Percentiles rank a stretch among this genome's conserved stretches.
Evolutionary conservation across 2,888 invertebrate genomes (phyloP).

Genomic region (Acanthacorydalis orientalis): DNA sequence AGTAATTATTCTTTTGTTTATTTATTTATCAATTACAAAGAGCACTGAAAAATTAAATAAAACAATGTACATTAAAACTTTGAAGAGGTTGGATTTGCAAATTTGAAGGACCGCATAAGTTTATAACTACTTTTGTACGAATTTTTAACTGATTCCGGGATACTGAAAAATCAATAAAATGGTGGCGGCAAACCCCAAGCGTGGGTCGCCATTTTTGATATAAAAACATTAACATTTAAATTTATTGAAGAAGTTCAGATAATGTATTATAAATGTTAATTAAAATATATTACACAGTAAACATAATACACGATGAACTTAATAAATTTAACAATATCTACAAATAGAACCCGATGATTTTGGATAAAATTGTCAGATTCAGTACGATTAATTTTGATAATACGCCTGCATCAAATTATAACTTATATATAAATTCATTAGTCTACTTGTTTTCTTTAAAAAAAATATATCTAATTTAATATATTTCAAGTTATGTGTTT

Average conservation of each 20-base stretch:
- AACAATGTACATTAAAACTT: too few relatives aligned
- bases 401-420: background rate
- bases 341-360: background rate
- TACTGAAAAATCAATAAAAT: slow-evolving; percentile 14
- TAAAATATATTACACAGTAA: too few relatives aligned
- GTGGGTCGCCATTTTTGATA: slow-evolving; percentile 12
- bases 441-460: background rate
- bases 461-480: background rate
- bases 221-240: background rate
- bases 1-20: too few relatives aligned
- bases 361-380: background rate
- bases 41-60: too few relatives aligned
- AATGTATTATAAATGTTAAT: too few relatives aligned
- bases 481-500: background rate
- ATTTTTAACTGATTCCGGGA: background rate
- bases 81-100: too few relatives aligned
- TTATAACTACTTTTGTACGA: too few relatives aligned
- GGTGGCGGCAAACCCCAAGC: slow-evolving; percentile 11
- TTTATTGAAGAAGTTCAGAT: background rate
- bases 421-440: background rate
- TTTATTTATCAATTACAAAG: too few relatives aligned
- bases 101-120: too few relatives aligned
- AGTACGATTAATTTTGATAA: too few relatives aligned
- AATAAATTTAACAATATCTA: background rate
- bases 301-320: too few relatives aligned